These are phyloP conservation scores for Myiopsitta monachus DNA, from an alignment of 2,113 vertebrate species.

Conservation along the genomic window DNA sequence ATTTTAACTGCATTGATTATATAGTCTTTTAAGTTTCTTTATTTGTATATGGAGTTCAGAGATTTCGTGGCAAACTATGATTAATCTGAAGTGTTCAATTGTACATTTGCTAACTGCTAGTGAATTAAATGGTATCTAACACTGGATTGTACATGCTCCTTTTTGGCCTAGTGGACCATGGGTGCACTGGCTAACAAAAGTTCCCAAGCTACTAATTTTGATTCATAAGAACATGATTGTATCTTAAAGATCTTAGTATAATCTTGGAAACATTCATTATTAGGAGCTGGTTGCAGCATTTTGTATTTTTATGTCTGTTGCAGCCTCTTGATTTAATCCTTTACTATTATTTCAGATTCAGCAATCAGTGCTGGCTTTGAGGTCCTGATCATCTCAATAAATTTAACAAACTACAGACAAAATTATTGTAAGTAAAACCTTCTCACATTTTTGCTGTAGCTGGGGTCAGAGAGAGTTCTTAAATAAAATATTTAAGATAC, in stretches of 20 bases:
- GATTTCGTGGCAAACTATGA: neutral
- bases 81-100: neutral
- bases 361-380: constrained; percentile 48
- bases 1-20: neutral
- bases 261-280: constrained; percentile 61
- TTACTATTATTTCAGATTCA: constrained; percentile 69
- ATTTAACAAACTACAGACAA: constrained; percentile 67
- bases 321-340: constrained; percentile 62
- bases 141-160: neutral
- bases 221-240: neutral
- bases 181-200: neutral
- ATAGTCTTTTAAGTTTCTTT: neutral
- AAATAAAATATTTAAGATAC: constrained; percentile 80
- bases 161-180: neutral
- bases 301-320: constrained; percentile 64
- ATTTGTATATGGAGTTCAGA: neutral
- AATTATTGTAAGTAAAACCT: constrained; percentile 71
- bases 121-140: neutral
- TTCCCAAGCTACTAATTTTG: constrained; percentile 37
- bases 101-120: neutral
- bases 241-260: constrained; percentile 16
- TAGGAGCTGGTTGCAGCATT: constrained; percentile 43
- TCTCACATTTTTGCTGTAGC: constrained; percentile 67
- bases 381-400: constrained; percentile 51
- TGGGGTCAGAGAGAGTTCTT: constrained; percentile 68